These are phyloP conservation scores for Torymus texanus DNA, from an alignment of 2,888 invertebrate genomes.

Conservation along the genomic window DNA sequence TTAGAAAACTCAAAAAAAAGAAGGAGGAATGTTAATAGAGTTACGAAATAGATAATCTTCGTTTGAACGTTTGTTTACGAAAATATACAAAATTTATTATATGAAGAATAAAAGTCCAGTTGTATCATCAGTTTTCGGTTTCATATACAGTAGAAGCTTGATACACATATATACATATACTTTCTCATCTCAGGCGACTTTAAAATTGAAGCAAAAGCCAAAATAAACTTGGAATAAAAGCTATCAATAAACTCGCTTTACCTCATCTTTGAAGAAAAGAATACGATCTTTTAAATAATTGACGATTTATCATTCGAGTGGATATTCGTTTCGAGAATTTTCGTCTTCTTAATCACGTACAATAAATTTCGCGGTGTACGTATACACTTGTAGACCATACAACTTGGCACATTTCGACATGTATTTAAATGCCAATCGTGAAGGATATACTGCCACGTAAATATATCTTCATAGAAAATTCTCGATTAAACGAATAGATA, in stretches of 20 bases:
- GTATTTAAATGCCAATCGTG: constrained; percentile 26
- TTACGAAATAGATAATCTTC: not conserved
- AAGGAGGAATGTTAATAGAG: too few species aligned
- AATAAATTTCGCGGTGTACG: constrained; percentile 17
- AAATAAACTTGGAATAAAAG: too few species aligned
- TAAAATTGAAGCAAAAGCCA: too few species aligned
- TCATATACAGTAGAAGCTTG: too few species aligned
- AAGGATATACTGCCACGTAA: constrained; percentile 5
- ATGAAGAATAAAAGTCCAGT: too few species aligned
- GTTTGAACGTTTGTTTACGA: constrained; percentile 2
- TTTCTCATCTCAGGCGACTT: too few species aligned
- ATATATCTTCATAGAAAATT: constrained; percentile 32
- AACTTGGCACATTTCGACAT: constrained; percentile 29
- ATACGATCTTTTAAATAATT: not conserved
- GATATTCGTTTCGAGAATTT: constrained; percentile 2
- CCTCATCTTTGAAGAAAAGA: not conserved
- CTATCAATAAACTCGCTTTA: too few species aligned
- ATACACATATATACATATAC: too few species aligned
- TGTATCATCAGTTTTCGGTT: too few species aligned
- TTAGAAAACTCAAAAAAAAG: too few species aligned
- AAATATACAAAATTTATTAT: too few species aligned
- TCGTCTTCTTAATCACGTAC: not conserved
- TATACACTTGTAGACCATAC: constrained; percentile 22
- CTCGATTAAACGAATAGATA: not conserved
- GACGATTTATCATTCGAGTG: not conserved